phyloP scores from a whole-genome alignment of 2,888 invertebrate genomes.

The Patella caerulea region DNA sequence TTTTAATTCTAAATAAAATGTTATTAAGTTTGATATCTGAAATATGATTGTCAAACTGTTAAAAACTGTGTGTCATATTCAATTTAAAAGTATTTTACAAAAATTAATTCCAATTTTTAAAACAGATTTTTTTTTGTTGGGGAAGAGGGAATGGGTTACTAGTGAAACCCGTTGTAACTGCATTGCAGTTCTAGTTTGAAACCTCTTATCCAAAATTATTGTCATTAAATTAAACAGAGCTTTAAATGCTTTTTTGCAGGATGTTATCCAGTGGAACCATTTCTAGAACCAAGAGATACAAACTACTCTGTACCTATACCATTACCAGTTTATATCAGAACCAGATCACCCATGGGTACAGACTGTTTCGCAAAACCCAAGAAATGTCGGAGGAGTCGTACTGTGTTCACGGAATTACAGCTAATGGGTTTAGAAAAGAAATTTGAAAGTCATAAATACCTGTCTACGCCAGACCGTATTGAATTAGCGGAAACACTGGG shows the following conservation, averaged over 20 bases:
- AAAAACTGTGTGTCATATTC: no score
- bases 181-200: no score
- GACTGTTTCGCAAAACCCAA: slow-evolving; percentile 54
- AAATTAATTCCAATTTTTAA: no score
- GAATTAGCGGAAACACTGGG: slow-evolving; percentile 72
- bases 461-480: slow-evolving; percentile 72
- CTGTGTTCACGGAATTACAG: slow-evolving; percentile 70
- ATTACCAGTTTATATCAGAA: slow-evolving; percentile 64
- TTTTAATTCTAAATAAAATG: no score
- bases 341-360: slow-evolving; percentile 53
- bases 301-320: slow-evolving; percentile 56
- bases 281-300: slow-evolving; percentile 30
- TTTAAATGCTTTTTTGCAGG: slow-evolving; percentile 13
- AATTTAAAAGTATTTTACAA: no score
- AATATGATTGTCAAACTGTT: no score
- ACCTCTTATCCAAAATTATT: no score
- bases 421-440: slow-evolving; percentile 71
- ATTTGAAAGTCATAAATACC: slow-evolving; percentile 72
- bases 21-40: no score
- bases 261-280: slow-evolving; percentile 27
- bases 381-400: slow-evolving; percentile 66
- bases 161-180: no score
- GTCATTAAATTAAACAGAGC: no score
- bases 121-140: no score
- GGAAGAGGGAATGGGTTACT: no score